Percentiles rank a stretch among this genome's conserved stretches.
Evolutionary conservation across 64 coral and sea anemone genomes (phyloP).

Genomic region (Stichodactyla mertensii): DNA sequence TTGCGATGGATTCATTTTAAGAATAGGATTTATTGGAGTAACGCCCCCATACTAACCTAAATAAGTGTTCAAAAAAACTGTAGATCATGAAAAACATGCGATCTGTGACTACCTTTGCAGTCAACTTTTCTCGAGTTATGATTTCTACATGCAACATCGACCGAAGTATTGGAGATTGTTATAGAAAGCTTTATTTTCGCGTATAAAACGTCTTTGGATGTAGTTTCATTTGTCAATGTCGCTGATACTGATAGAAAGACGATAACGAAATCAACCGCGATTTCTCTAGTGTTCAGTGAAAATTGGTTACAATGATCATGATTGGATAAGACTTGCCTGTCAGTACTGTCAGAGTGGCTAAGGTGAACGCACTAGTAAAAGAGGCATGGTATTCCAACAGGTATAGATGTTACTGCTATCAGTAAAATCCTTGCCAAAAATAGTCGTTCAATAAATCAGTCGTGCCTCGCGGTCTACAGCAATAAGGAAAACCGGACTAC

Average conservation of each 20-base stretch:
- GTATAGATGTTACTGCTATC: not conserved
- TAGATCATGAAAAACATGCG: not conserved
- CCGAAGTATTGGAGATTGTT: not conserved
- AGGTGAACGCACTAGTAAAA: not conserved
- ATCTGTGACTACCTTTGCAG: not conserved
- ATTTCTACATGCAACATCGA: too few species aligned
- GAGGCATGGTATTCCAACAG: not conserved
- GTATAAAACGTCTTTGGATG: not conserved
- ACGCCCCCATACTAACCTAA: not conserved
- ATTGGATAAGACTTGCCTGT: not conserved
- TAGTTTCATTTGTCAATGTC: not conserved
- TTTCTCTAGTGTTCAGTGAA: too few species aligned
- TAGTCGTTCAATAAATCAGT: not conserved
- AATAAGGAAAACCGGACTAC: not conserved
- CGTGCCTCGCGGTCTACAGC: not conserved
- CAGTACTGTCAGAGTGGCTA: not conserved
- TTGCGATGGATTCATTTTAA: not conserved
- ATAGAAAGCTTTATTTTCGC: not conserved
- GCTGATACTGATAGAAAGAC: not conserved
- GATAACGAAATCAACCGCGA: not conserved
- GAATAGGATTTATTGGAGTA: not conserved
- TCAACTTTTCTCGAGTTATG: not conserved
- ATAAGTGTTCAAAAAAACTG: not conserved
- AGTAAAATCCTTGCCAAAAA: not conserved
- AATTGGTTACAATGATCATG: not conserved